Evolutionary conservation across 2,888 invertebrate species (phyloP).

Genomic region (Criorhina ranunculi): DNA sequence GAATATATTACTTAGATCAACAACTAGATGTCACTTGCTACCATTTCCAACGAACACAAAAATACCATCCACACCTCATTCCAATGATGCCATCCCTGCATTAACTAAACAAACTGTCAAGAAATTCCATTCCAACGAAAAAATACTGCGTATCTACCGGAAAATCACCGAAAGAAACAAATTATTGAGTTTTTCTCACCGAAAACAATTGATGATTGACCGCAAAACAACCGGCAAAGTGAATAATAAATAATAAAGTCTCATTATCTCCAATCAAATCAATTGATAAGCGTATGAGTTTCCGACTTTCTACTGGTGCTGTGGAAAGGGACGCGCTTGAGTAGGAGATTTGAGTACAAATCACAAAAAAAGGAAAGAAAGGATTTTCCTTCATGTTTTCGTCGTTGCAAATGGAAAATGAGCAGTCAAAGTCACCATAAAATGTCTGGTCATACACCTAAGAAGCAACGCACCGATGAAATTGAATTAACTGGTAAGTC

Average conservation of each 20-base stretch:
- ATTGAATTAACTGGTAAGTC: slow-evolving; percentile 86
- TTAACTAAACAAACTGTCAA: slow-evolving; percentile 37
- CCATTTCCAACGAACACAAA: slow-evolving; percentile 43
- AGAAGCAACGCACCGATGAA: slow-evolving; percentile 86
- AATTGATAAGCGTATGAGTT: not conserved
- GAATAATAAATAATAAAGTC: not conserved
- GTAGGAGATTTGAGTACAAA: slow-evolving; percentile 11
- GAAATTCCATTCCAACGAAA: slow-evolving; percentile 70
- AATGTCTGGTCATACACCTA: slow-evolving; percentile 85
- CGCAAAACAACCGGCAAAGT: not conserved
- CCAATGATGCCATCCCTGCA: slow-evolving; percentile 40
- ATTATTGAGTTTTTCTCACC: slow-evolving; percentile 20
- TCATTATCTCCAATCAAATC: not conserved
- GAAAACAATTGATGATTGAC: not conserved
- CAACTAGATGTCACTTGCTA: slow-evolving; percentile 16
- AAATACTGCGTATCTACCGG: slow-evolving; percentile 73
- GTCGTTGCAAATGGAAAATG: slow-evolving; percentile 79
- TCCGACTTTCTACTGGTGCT: slow-evolving; percentile 1
- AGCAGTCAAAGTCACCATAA: slow-evolving; percentile 84
- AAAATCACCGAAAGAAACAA: slow-evolving; percentile 51
- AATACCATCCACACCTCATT: slow-evolving; percentile 36
- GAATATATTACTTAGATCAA: not conserved
- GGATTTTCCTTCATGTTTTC: slow-evolving; percentile 47
- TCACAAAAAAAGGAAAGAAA: slow-evolving; percentile 9
- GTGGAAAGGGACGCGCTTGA: slow-evolving; percentile 6